Evolutionary conservation across 2,888 invertebrate species (phyloP).

Genomic region (Chorisops tibialis): DNA sequence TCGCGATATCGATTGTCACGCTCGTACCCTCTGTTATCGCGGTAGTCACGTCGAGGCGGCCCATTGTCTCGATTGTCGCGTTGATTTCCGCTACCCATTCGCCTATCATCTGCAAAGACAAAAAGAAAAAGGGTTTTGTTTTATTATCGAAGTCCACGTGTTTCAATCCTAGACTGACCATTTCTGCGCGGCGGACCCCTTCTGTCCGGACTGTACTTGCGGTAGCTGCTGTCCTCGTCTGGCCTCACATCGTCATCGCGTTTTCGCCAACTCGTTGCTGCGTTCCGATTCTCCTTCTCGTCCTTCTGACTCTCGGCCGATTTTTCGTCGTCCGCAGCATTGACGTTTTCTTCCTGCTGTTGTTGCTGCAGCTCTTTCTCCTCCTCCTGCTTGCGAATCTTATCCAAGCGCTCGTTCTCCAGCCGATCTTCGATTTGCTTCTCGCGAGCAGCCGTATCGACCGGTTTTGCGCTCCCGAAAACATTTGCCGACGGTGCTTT

Average conservation of each 20-base stretch:
- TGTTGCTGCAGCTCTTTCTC: constrained; percentile 32
- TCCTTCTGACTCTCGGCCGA: constrained; percentile 30
- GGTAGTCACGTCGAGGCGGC: constrained; percentile 33
- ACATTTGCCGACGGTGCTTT: constrained; percentile 67
- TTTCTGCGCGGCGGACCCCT: constrained; percentile 32
- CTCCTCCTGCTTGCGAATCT: constrained; percentile 39
- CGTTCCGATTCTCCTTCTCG: constrained; percentile 46
- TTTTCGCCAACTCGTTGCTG: constrained; percentile 45
- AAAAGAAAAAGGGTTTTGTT: background rate
- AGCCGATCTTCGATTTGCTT: constrained; percentile 88
- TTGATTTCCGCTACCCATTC: constrained; percentile 16
- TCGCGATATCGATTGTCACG: constrained; percentile 38
- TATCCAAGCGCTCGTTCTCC: constrained; percentile 56
- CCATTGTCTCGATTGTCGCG: constrained; percentile 16
- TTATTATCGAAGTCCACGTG: no score
- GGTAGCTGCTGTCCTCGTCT: constrained; percentile 34
- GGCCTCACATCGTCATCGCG: constrained; percentile 38
- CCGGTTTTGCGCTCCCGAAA: constrained; percentile 93
- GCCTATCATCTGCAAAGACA: constrained; percentile 28
- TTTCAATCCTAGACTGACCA: constrained; percentile 30
- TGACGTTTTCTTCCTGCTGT: constrained; percentile 20
- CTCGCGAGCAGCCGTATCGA: constrained; percentile 87
- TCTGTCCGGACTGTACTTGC: constrained; percentile 42
- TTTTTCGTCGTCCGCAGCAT: constrained; percentile 20
- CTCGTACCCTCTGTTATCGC: constrained; percentile 39